Evolutionary conservation across 2,888 invertebrate species (phyloP).

Genomic region (Theretra japonica): DNA sequence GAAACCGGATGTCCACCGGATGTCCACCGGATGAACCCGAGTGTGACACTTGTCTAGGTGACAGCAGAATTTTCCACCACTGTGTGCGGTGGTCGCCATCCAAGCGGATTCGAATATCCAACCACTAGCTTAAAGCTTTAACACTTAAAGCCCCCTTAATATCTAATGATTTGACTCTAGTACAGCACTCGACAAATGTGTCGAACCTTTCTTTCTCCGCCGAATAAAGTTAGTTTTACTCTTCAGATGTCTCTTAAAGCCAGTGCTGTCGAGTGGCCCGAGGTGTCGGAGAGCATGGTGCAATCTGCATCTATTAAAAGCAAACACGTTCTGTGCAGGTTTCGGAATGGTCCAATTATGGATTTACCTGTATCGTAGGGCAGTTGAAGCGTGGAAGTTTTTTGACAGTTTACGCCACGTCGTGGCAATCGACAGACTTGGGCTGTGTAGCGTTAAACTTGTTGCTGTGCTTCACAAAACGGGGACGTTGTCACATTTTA

Average conservation of each 20-base stretch:
- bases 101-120: no score
- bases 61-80: no score
- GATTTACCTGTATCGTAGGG: background rate
- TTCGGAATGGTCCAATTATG: background rate
- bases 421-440: background rate
- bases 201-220: no score
- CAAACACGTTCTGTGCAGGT: background rate
- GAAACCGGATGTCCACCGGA: no score
- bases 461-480: background rate
- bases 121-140: no score
- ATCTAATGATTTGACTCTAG: no score
- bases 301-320: constrained; percentile 1
- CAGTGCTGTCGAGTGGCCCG: background rate
- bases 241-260: background rate
- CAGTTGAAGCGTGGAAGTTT: background rate
- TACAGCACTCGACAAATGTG: no score
- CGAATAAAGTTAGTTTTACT: no score
- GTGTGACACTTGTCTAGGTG: no score
- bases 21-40: no score
- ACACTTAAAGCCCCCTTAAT: no score
- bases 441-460: background rate
- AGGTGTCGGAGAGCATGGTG: background rate
- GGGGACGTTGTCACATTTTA: background rate
- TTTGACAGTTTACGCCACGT: background rate
- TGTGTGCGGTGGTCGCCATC: no score